phyloP scores from a whole-genome alignment of 2,113 vertebrate species.

The Mirza zaza region DNA sequence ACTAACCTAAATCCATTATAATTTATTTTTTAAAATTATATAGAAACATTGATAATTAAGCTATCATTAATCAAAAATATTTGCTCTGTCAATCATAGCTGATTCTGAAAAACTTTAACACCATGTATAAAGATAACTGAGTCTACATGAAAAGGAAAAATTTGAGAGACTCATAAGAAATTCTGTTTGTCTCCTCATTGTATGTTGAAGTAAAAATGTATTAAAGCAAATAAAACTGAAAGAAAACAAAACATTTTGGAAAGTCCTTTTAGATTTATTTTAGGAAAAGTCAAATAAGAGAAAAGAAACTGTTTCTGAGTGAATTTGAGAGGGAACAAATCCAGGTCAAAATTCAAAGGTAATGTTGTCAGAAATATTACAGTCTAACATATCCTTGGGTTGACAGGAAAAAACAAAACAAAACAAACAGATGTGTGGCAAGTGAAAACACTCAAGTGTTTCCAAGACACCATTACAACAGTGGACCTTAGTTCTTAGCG shows the following conservation, averaged over 20 bases:
- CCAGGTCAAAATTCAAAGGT: neutral
- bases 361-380: neutral
- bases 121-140: neutral
- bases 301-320: neutral
- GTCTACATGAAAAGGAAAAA: neutral
- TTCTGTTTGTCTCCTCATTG: neutral
- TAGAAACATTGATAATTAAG: neutral
- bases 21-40: neutral
- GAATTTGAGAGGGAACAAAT: neutral
- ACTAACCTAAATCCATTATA: neutral
- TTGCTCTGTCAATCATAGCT: neutral
- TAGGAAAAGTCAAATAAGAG: neutral
- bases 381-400: neutral
- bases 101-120: neutral
- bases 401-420: neutral
- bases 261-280: neutral
- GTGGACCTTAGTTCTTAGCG: neutral
- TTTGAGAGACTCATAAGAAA: neutral
- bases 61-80: conserved; percentile 2
- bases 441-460: neutral
- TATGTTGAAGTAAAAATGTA: conserved; percentile 13
- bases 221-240: conserved; percentile 26
- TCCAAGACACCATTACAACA: neutral
- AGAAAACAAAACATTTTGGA: neutral
- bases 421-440: neutral